Evolutionary conservation across 2,113 vertebrate genomes (phyloP), one percentile per base, ranked within the genome.

Genomic region (Vanacampus margaritifer): DNA sequence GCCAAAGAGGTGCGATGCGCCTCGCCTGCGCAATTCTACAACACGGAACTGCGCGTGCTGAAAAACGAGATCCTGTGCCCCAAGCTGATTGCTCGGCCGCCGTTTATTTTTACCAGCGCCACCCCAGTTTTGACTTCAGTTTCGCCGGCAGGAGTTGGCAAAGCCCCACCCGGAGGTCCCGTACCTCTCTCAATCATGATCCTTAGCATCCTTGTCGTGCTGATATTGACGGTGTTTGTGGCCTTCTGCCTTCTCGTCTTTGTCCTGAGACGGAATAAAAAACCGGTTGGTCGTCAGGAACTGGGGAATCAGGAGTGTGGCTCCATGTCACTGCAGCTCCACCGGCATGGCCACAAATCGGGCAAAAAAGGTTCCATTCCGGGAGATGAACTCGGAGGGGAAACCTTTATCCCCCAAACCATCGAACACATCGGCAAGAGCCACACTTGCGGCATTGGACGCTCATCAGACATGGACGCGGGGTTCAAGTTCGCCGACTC

Each of bases 211-310:
- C 85, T 99, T 21, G 97, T 99, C 43, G 97, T 99, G 81, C 93
- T 99, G 19, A 99, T 99, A 82, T 87, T 98, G 63, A 99, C 97
- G 0, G 97, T 99, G 76, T 99, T 99, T 48, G 95, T 99, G 73
- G 97, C 97, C 79, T 99, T 99, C 82, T 99, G 96, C 86, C 95
- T 99, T 64, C 92, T 99, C 37, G 93, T 99, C 71, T 98, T 99
- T 72, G 97, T 99, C 75, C 89, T 99, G 75, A 92, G 95, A 75
- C 92, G 97, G 71, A 98, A 97, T 91, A 98, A 96, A 86, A 98
- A 98, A 78, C 94, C 95, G 0, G 86, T 87, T 0, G 90, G 93
- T 64, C 93, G 97, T 71, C 95, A 97, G 0, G 96, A 98, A 89
- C 89, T 97, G 67, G 95, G 94, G 9, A 95, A 90, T 66, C 93